Evolutionary conservation across 1,140 invertebrate species (phyloP), one percentile per base, ranked within the genome.

Genomic region (Drosophila quadrilineata): DNA sequence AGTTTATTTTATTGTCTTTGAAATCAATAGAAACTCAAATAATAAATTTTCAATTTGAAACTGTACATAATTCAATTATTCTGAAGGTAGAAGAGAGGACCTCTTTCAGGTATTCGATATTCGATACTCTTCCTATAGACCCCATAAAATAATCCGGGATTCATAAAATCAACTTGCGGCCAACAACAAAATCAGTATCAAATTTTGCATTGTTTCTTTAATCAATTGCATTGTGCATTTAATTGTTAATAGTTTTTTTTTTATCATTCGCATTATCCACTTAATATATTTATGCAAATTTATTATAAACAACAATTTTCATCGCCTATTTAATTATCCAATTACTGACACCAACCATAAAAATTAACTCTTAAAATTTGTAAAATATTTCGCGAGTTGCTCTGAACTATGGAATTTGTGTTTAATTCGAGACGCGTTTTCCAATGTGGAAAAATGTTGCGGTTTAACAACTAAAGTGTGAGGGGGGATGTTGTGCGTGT

Each of bases 271-370:
- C 58, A 63, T 79, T 70, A 57, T 57, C 26, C 53, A 59, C 53
- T 63, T 71, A 60, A 69, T 66, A 64, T 63, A 71, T 70, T 71
- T 75, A 75, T 72, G 60, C 36, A 72, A 72, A 75, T 82, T 64
- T 57, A 58, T 46, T 50, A 66, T 66, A 69, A 60, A 72, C 57
- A 72, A 58, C 65, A 53, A 67, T 66, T n/a, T 56, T 72, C 46
- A 48, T 58, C 68, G 76, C 63, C 76, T 69, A 82, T 82, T 82
- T 75, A 82, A 82, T 82, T 84, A 82, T 82, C 76, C 77, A 82
- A 82, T 82, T 82, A 82, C 58, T 53, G 40, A 22, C 60, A 40
- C 33, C 38, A 68, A 69, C 22, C 22, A 19, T 10, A 33, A 36
- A 40, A 84, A 85, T 64, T 63, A 56, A 71, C 46, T 67, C n/a